phyloP scores from a whole-genome alignment of 2,797 vertebrate genomes.

The Labeo calbasu region DNA sequence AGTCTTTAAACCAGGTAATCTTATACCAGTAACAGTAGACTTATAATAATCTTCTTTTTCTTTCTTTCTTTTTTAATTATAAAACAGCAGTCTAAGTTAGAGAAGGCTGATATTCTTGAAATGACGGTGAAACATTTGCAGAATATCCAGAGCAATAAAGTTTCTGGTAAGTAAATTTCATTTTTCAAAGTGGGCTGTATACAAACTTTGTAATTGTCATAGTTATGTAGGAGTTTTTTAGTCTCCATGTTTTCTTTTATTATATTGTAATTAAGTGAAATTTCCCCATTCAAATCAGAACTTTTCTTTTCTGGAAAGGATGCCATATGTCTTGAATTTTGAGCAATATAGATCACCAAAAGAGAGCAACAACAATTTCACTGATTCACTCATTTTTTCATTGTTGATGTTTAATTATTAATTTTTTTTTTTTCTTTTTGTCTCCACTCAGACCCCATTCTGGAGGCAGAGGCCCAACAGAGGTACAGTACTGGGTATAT shows the following conservation, averaged over 20 bases:
- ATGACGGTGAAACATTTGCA: conserved; percentile 92
- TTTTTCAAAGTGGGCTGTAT: not conserved
- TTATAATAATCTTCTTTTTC: not conserved
- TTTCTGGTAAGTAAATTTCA: conserved; percentile 76
- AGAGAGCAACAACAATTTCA: not conserved
- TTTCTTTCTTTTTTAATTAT: conserved; percentile 37
- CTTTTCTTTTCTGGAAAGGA: not conserved
- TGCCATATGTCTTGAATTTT: not conserved
- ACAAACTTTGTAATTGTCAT: not conserved
- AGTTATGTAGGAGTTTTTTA: not conserved
- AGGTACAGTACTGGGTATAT: conserved; percentile 91
- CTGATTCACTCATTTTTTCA: not conserved
- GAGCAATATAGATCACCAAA: not conserved
- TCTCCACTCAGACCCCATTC: conserved; percentile 67
- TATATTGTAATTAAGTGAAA: not conserved
- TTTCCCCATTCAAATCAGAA: not conserved
- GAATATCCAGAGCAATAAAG: conserved; percentile 84
- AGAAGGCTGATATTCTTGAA: conserved; percentile 91
- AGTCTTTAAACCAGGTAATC: not conserved
- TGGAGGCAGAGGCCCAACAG: conserved; percentile 85
- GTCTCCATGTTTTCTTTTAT: not conserved
- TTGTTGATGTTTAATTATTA: not conserved
- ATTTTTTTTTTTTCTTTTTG: not conserved
- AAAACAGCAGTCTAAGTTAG: conserved; percentile 89
- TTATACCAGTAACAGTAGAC: not conserved